phyloP scores from a whole-genome alignment of 2,113 vertebrate species.

The Cyprinodon tularosa region DNA sequence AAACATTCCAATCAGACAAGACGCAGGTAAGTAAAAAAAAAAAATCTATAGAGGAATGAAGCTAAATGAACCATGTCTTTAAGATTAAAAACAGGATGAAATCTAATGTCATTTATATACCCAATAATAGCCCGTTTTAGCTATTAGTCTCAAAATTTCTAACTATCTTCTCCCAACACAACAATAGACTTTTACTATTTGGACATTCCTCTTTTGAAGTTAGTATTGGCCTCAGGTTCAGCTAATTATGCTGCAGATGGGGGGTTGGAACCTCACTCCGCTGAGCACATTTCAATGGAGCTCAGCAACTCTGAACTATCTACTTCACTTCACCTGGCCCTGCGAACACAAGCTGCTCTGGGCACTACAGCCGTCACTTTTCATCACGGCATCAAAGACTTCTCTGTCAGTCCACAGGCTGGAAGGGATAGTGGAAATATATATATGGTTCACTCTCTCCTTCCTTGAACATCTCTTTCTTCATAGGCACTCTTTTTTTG shows the following conservation, averaged over 20 bases:
- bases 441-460: slow-evolving; percentile 19
- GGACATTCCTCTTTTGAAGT: slow-evolving; percentile 19
- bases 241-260: slow-evolving; percentile 16
- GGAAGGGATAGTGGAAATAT: slow-evolving; percentile 26
- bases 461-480: slow-evolving; percentile 10
- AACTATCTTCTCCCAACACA: neutral
- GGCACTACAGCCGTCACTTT: slow-evolving; percentile 59
- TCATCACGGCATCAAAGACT: slow-evolving; percentile 68
- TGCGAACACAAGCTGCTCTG: slow-evolving; percentile 38
- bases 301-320: slow-evolving; percentile 51
- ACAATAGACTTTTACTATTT: neutral
- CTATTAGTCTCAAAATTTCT: neutral
- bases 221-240: slow-evolving; percentile 11
- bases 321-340: slow-evolving; percentile 61
- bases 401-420: slow-evolving; percentile 37
- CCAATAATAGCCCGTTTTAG: neutral
- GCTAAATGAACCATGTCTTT: neutral
- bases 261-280: slow-evolving; percentile 12
- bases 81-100: neutral
- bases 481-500: slow-evolving; percentile 12
- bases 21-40: neutral
- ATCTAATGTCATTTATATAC: neutral
- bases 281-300: slow-evolving; percentile 44
- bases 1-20: neutral
- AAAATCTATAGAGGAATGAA: neutral